Conservation (phyloP, 2,797 vertebrate species). For the Pogoniulus pusillus region DNA sequence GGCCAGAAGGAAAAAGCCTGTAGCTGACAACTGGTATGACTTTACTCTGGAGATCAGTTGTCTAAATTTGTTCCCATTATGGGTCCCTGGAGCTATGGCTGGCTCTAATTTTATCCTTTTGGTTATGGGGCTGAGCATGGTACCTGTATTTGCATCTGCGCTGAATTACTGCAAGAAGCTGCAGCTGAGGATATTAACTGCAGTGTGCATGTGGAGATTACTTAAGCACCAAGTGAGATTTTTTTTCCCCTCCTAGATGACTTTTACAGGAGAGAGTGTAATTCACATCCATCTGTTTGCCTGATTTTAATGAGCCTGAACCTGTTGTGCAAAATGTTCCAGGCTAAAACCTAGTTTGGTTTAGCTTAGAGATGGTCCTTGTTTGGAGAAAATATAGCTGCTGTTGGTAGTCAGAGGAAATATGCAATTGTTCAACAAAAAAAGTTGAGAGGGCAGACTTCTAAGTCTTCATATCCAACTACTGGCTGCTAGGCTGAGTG, state of each 20-base stretch:
- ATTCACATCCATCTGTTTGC: neutral
- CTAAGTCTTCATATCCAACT: neutral
- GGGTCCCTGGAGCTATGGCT: neutral
- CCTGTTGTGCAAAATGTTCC: neutral
- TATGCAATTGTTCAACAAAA: neutral
- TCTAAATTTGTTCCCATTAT: neutral
- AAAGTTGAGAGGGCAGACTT: neutral
- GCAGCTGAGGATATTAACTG: neutral
- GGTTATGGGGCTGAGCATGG: neutral
- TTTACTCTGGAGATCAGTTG: neutral
- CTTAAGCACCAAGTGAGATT: neutral
- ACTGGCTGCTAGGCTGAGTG: neutral
- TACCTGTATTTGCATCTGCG: neutral
- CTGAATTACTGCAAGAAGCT: neutral
- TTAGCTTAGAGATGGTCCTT: neutral
- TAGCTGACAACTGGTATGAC: neutral
- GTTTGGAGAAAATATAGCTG: neutral
- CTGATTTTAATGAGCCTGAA: neutral
- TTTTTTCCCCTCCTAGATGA: neutral
- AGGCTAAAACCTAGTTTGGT: neutral
- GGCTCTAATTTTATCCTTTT: neutral
- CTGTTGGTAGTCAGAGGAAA: neutral
- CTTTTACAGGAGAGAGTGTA: neutral
- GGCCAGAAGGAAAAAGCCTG: neutral
- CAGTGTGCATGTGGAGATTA: neutral